Base-by-base conservation (phyloP, 2,888 invertebrate genomes). In the Drosophila subsilvestris region DNA sequence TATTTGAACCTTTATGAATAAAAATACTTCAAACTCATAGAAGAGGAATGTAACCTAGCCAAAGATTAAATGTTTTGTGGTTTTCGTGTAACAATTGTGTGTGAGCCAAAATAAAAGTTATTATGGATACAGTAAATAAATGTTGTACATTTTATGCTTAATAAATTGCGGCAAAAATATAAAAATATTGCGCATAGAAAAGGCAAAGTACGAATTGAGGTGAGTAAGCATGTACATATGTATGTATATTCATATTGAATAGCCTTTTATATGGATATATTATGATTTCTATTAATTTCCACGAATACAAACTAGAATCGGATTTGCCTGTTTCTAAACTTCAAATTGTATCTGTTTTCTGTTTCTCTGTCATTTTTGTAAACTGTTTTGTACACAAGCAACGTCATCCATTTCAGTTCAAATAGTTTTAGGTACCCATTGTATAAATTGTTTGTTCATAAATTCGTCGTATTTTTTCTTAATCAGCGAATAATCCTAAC, bases 51-150 rank as follows among this genome's bases (percentile, higher is more conserved):
- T 70, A 68, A 56, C 50, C 71, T 86, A 80, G 87, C 87, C 79
- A 81, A 85, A 79, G 55, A 70, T 70, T 60, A 68, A 75, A 87
- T 81, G 65, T 81, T 76, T 67, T 87, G 79, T 70, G 81, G 81
- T 72, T 84, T 86, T 62, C 69, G 70, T 84, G 73, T 81, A 79
- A 70, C 73, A 80, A 71, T 37, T 63, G 63, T 67, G 53, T 47
- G 56, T 50, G 42, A 62, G 37, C 59, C 51, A 48, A 57, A 57
- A 63, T 50, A 60, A 53, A 60, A 60, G 42, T 45, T 57, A 69
- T 18, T 51, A 51, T 25, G 29, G n/a, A 74, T 48, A 65, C 32
- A 44, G 25, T 47, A 62, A 53, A 44, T 18, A 44, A 22, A 42
- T 27, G n/a, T 44, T n/a, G 25, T 18, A 17, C 22, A 61, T 27